Percentiles rank a stretch among this genome's conserved stretches.
Evolutionary conservation across 2,888 invertebrate genomes (phyloP).

Genomic region (Odontocolon sp.): DNA sequence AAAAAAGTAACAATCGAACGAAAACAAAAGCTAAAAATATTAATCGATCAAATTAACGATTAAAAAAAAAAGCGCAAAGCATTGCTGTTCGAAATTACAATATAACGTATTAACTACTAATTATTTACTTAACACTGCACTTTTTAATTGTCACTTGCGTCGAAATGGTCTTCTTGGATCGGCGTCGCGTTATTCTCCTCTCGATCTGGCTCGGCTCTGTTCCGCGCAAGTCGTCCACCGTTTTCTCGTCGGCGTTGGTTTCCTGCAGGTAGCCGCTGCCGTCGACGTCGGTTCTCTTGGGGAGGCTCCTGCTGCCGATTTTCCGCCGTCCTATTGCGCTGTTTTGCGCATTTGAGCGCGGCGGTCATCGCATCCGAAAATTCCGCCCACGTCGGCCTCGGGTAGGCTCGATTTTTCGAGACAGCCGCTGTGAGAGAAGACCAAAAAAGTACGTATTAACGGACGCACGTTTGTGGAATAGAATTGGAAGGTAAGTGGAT

Average conservation of each 20-base stretch:
- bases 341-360: constrained; percentile 6
- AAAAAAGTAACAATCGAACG: no score
- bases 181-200: no score
- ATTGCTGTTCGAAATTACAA: no score
- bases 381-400: constrained; percentile 12
- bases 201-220: no score
- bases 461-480: neutral
- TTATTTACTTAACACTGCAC: no score
- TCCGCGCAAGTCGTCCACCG: no score
- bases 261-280: neutral
- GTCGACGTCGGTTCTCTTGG: neutral
- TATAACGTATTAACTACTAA: no score
- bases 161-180: no score
- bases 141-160: no score
- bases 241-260: neutral
- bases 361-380: constrained; percentile 16
- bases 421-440: neutral
- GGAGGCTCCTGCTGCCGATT: neutral
- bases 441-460: neutral
- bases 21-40: no score
- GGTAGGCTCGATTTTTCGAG: neutral
- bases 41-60: no score
- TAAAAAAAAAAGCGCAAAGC: no score
- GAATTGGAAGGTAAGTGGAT: neutral
- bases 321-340: constrained; percentile 5